A percentile compares a stretch with the other conserved stretches of the same genome.
Conservation (phyloP, 2,797 vertebrate species). For the Tenualosa thibaudeaui region DNA sequence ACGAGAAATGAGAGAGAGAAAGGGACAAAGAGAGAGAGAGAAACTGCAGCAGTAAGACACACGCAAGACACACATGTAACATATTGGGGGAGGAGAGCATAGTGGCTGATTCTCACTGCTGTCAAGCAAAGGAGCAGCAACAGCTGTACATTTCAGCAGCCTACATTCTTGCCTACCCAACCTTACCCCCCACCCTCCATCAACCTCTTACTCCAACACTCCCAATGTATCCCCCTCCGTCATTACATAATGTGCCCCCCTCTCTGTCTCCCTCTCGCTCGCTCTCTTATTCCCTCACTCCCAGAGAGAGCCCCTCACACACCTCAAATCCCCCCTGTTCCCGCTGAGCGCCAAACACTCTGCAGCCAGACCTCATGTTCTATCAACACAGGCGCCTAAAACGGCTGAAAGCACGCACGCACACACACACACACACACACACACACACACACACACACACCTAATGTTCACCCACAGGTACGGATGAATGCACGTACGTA, state of each 20-base stretch:
- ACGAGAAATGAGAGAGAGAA: not conserved
- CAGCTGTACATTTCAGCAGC: conserved; percentile 72
- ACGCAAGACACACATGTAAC: too few relatives aligned
- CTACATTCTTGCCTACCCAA: conserved; percentile 29
- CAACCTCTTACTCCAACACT: not conserved
- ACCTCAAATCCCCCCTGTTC: conserved; percentile 42
- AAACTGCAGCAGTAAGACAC: not conserved
- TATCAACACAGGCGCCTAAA: conserved; percentile 24
- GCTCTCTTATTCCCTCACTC: conserved; percentile 37
- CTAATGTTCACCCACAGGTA: not conserved
- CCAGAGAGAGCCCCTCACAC: conserved; percentile 58
- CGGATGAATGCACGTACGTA: not conserved
- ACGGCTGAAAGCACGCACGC: conserved; percentile 33
- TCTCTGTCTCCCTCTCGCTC: conserved; percentile 20
- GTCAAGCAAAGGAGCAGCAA: conserved; percentile 44
- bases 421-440: conserved; percentile 10
- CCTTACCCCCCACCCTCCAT: not conserved
- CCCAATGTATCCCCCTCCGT: not conserved
- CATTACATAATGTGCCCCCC: not conserved
- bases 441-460: not conserved
- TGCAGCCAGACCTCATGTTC: not conserved
- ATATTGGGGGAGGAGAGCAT: not conserved
- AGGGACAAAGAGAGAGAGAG: not conserved
- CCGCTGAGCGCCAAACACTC: conserved; percentile 46
- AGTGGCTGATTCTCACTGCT: not conserved